phyloP scores from a whole-genome alignment of 1,140 invertebrate species.

The Aphidius ervi region DNA sequence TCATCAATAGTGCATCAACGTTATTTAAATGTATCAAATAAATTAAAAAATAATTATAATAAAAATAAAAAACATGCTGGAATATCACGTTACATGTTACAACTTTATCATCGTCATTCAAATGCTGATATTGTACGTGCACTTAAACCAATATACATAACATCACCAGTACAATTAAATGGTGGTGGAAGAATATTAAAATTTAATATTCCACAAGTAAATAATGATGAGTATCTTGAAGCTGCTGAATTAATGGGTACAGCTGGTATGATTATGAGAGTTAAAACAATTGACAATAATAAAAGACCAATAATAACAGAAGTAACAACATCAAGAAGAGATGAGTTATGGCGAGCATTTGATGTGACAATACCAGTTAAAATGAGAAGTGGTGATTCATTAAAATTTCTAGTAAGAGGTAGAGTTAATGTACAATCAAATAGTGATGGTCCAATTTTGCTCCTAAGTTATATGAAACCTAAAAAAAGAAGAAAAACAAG shows the following conservation, averaged over 20 bases:
- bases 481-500: slow-evolving; percentile 25
- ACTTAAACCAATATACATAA: slow-evolving; percentile 39
- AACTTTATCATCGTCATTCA: slow-evolving; percentile 41
- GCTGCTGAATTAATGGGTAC: slow-evolving; percentile 41
- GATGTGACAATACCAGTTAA: slow-evolving; percentile 39
- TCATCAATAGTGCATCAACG: slow-evolving; percentile 27
- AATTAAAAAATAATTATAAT: slow-evolving; percentile 2
- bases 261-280: slow-evolving; percentile 40
- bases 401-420: slow-evolving; percentile 36
- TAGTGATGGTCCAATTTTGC: slow-evolving; percentile 35
- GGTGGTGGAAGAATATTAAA: slow-evolving; percentile 38
- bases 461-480: slow-evolving; percentile 42
- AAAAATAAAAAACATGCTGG: slow-evolving; percentile 26
- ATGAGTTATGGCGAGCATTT: slow-evolving; percentile 48
- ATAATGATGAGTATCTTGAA: slow-evolving; percentile 37
- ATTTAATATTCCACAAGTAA: slow-evolving; percentile 35
- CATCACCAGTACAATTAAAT: slow-evolving; percentile 25
- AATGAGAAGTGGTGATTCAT: slow-evolving; percentile 24
- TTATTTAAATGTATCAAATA: slow-evolving; percentile 29
- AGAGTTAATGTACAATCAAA: slow-evolving; percentile 29
- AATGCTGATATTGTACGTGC: slow-evolving; percentile 43
- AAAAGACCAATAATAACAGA: slow-evolving; percentile 18
- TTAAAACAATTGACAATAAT: slow-evolving; percentile 32
- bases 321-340: slow-evolving; percentile 32
- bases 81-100: slow-evolving; percentile 43